Conservation (phyloP, 2,113 vertebrate species). For the Gasterosteus nipponicus region DNA sequence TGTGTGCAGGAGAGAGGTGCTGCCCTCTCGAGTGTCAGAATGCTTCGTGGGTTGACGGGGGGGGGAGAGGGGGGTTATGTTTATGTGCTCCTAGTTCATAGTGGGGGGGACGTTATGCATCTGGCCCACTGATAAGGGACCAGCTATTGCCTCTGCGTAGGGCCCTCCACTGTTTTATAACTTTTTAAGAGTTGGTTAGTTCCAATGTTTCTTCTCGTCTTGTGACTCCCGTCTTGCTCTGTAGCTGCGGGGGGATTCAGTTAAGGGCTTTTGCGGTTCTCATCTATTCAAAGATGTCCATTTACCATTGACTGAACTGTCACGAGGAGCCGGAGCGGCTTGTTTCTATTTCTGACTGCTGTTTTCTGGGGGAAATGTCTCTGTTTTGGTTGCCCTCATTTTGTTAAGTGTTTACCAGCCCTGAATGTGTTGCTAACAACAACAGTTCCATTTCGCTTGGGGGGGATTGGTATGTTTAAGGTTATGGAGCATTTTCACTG, state of each 20-base stretch:
- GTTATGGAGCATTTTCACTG: background rate
- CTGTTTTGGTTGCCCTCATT: constrained; percentile 18
- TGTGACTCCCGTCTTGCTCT: background rate
- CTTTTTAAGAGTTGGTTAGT: constrained; percentile 11
- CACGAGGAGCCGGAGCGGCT: constrained; percentile 50
- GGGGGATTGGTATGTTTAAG: constrained; percentile 20
- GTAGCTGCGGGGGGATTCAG: background rate
- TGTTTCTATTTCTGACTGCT: constrained; percentile 43
- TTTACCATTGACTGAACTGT: constrained; percentile 51
- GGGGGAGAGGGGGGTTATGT: background rate
- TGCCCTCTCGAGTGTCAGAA: constrained; percentile 75
- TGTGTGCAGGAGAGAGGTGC: constrained; percentile 69
- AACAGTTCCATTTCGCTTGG: background rate
- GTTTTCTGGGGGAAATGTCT: constrained; percentile 31
- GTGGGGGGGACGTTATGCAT: constrained; percentile 34
- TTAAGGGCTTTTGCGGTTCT: constrained; percentile 24
- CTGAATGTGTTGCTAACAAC: background rate
- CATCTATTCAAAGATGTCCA: constrained; percentile 55
- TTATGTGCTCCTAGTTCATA: constrained; percentile 34
- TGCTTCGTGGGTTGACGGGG: constrained; percentile 41
- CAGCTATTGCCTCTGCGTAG: constrained; percentile 7
- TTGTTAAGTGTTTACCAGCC: constrained; percentile 9
- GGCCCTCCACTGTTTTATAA: background rate
- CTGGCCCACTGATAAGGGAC: constrained; percentile 16
- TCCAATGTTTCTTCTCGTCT: background rate